Evolutionary conservation across 2,113 vertebrate species (phyloP).

Genomic region (Chloropsis cyanopogon): DNA sequence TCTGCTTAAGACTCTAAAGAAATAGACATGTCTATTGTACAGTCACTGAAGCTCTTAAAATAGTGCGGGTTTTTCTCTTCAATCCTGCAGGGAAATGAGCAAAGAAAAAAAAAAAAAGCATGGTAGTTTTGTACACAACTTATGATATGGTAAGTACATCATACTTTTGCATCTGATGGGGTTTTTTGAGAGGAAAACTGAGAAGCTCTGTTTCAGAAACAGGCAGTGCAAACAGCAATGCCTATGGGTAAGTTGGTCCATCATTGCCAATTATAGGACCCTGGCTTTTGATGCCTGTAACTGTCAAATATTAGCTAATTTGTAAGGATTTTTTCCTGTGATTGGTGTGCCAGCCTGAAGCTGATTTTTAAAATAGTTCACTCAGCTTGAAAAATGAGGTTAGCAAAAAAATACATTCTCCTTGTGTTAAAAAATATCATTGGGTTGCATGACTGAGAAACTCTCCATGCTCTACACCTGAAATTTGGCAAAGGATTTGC

Average conservation of each 20-base stretch:
- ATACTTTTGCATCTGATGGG: neutral
- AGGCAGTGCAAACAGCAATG: neutral
- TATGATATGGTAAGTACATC: neutral
- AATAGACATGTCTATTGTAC: neutral
- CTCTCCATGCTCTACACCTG: neutral
- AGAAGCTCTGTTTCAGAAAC: neutral
- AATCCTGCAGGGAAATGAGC: neutral
- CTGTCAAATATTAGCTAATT: conserved; percentile 7
- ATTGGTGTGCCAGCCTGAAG: neutral
- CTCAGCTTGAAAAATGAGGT: neutral
- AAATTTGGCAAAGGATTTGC: neutral
- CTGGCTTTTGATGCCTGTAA: neutral
- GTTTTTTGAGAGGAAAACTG: neutral
- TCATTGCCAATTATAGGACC: neutral
- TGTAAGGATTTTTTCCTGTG: neutral
- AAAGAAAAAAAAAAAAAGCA: neutral
- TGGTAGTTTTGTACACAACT: neutral
- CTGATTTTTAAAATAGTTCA: neutral
- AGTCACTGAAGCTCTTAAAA: neutral
- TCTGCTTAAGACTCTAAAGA: neutral
- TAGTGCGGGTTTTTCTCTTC: neutral
- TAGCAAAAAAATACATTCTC: neutral
- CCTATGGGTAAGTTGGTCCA: neutral
- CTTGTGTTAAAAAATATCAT: neutral
- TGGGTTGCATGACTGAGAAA: neutral